phyloP scores from a whole-genome alignment of 1,140 invertebrate genomes.

The Radopholus similis region DNA sequence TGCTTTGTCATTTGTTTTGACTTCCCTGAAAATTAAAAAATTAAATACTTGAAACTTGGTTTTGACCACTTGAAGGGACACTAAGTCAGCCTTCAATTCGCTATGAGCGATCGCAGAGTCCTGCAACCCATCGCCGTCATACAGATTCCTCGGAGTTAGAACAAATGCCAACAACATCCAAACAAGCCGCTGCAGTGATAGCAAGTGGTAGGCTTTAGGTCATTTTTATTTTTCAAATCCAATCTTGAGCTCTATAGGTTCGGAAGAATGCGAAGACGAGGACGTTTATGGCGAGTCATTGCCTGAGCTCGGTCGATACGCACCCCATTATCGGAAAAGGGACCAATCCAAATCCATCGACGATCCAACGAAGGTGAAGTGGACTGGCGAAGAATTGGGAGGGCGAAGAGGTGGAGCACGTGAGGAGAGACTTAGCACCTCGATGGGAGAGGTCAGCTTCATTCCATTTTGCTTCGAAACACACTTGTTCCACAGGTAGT shows the following conservation, averaged over 20 bases:
- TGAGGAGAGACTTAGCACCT: conserved; percentile 32
- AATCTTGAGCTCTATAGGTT: too few relatives aligned
- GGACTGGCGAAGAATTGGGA: background rate
- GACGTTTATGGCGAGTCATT: conserved; percentile 40
- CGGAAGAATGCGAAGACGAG: conserved; percentile 41
- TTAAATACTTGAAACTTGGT: too few relatives aligned
- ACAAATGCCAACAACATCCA: conserved; percentile 15
- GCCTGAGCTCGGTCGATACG: conserved; percentile 17
- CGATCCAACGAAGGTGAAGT: conserved; percentile 8
- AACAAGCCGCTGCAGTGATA: conserved; percentile 14
- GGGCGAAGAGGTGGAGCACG: background rate
- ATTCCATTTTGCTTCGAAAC: too few relatives aligned
- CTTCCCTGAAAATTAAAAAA: too few relatives aligned
- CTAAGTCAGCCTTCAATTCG: conserved; percentile 43
- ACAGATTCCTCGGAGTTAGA: background rate
- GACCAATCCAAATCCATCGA: conserved; percentile 26
- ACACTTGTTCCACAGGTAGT: conserved; percentile 15
- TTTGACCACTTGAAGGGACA: conserved; percentile 42
- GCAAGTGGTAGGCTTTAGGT: too few relatives aligned
- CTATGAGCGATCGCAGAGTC: conserved; percentile 19
- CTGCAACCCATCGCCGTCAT: background rate
- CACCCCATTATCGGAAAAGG: background rate
- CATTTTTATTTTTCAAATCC: too few relatives aligned
- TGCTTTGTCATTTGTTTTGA: too few relatives aligned
- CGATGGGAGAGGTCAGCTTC: conserved; percentile 44